Evolutionary conservation across 2,888 invertebrate genomes (phyloP), one percentile per base, ranked within the genome.

Genomic region (Synergus japonicus): DNA sequence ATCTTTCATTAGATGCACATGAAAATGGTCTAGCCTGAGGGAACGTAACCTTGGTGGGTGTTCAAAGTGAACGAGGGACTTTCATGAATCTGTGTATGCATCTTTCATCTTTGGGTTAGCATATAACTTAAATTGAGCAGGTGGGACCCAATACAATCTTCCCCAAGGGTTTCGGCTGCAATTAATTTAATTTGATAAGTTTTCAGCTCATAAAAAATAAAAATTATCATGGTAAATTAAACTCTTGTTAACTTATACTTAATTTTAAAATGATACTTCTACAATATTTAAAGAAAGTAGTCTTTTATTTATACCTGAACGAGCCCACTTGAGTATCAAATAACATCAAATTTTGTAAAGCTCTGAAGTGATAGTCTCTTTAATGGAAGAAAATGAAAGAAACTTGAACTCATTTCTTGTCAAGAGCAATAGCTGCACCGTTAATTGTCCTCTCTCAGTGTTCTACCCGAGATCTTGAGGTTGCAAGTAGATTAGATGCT

Each of bases 21-120:
- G 67, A 46, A 46, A 67, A 67, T 44, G 44, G 77, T 64, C 79
- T 80, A 79, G 79, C 81, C 78, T 78, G 54, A 18, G 79, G 81
- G 49, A 82, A 41, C 76, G 79, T 76, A 78, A 64, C 80, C 77
- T 65, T 79, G 76, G 78, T 67, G 64, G 69, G 67, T 78, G 81
- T 81, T 82, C 78, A 54, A 29, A 44, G 13, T 77, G 44, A 18
- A 29, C 10, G 10, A 63, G 5, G 22, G 15, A 29, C 10, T 49
- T 66, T 43, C 65, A 64, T 29, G 65, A 65, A n/a, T 80, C 83
- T 60, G 60, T 0, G 22, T 60, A 60, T 60, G 22, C 18, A 60
- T 60, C 60, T 22, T 12, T 22, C 22, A 60, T 60, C 18, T 22
- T 60, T 60, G 22, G 22, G 12, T 60, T 60, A 60, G 22, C 22